Evolutionary conservation across 2,888 invertebrate species (phyloP).

Genomic region (Hedya salicella): DNA sequence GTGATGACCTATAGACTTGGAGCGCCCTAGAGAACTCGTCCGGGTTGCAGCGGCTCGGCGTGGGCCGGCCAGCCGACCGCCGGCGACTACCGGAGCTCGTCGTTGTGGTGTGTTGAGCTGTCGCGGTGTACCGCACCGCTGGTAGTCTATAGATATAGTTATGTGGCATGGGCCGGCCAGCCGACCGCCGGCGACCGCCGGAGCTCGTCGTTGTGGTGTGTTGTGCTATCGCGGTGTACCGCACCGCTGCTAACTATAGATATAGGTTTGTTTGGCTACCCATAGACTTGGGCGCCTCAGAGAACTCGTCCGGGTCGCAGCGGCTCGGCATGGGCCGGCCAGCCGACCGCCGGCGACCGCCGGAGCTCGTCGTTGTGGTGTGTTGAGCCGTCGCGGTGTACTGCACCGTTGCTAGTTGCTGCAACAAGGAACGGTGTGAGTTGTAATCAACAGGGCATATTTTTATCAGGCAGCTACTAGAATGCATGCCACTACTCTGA

Average conservation of each 20-base stretch:
- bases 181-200: too few relatives aligned
- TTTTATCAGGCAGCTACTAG: too few relatives aligned
- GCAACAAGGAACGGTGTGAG: too few relatives aligned
- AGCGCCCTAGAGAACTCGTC: slow-evolving; percentile 77
- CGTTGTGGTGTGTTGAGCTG: slow-evolving; percentile 77
- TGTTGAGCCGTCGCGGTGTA: slow-evolving; percentile 75
- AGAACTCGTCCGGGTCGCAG: slow-evolving; percentile 74
- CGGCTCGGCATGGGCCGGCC: slow-evolving; percentile 72
- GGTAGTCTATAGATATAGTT: too few relatives aligned
- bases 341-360: slow-evolving; percentile 75
- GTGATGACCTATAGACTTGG: slow-evolving; percentile 69
- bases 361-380: slow-evolving; percentile 82
- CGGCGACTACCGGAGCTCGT: slow-evolving; percentile 82
- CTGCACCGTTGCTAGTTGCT: slow-evolving; percentile 68
- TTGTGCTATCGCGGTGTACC: too few relatives aligned
- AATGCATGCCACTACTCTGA: too few relatives aligned
- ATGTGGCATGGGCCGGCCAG: too few relatives aligned
- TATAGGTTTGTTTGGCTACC: too few relatives aligned
- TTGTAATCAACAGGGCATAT: too few relatives aligned
- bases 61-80: slow-evolving; percentile 68
- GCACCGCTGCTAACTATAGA: too few relatives aligned
- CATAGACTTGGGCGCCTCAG: slow-evolving; percentile 70
- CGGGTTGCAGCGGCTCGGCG: slow-evolving; percentile 72
- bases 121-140: slow-evolving; percentile 74
- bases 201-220: too few relatives aligned